phyloP scores from a whole-genome alignment of 2,797 vertebrate genomes.

The Epinephelus malabaricus region DNA sequence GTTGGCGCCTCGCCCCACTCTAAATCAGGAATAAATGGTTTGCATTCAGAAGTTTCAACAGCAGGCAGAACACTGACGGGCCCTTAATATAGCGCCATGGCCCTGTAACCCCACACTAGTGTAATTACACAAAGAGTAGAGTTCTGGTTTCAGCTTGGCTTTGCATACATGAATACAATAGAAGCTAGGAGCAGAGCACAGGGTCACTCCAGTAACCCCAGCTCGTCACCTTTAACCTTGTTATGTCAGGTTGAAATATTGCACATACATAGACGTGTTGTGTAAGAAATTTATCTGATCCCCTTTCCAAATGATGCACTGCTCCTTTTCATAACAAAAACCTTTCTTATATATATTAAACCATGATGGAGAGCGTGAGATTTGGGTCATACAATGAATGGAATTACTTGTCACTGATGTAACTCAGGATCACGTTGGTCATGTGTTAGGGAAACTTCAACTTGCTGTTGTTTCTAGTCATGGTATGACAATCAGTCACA shows the following conservation, averaged over 20 bases:
- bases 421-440: slow-evolving; percentile 28
- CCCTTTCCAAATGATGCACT: slow-evolving; percentile 10
- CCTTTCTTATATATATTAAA: slow-evolving; percentile 4
- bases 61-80: slow-evolving; percentile 49
- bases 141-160: slow-evolving; percentile 73
- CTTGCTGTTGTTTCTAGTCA: background rate
- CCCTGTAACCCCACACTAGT: slow-evolving; percentile 69
- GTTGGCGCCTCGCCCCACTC: slow-evolving; percentile 31
- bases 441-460: slow-evolving; percentile 18
- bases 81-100: slow-evolving; percentile 31
- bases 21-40: slow-evolving; percentile 60
- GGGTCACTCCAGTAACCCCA: slow-evolving; percentile 45
- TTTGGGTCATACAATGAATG: slow-evolving; percentile 21
- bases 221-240: slow-evolving; percentile 27
- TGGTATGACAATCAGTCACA: slow-evolving; percentile 18
- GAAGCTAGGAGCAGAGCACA: slow-evolving; percentile 34
- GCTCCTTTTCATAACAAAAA: slow-evolving; percentile 22
- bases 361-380: slow-evolving; percentile 6
- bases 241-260: slow-evolving; percentile 58
- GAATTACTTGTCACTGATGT: slow-evolving; percentile 26
- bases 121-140: slow-evolving; percentile 59
- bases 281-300: slow-evolving; percentile 41
- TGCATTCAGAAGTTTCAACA: slow-evolving; percentile 50
- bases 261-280: slow-evolving; percentile 52
- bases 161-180: slow-evolving; percentile 73